A percentile compares a stretch with the other conserved stretches of the same genome.
Evolutionary conservation across 2,888 invertebrate genomes (phyloP).

Genomic region (Dryobota labecula): DNA sequence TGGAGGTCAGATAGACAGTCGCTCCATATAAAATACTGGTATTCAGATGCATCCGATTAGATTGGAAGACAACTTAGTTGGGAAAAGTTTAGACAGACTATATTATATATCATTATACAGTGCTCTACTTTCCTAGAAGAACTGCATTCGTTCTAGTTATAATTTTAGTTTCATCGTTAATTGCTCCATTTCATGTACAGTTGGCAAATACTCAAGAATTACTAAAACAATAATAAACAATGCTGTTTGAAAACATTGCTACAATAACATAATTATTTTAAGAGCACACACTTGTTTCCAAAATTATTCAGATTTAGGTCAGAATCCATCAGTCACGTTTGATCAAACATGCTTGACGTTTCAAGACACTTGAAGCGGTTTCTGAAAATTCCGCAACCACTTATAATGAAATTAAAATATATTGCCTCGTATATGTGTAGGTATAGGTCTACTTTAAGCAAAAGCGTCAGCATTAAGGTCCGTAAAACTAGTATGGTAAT

Average conservation of each 20-base stretch:
- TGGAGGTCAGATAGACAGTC: no score
- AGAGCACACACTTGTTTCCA: constrained; percentile 8
- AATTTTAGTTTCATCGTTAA: constrained; percentile 45
- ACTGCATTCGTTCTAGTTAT: constrained; percentile 40
- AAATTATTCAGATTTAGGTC: constrained; percentile 59
- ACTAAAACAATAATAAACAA: constrained; percentile 44
- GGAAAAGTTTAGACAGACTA: no score
- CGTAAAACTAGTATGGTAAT: not conserved
- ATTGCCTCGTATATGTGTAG: not conserved
- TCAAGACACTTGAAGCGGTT: constrained; percentile 60
- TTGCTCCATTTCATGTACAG: constrained; percentile 40
- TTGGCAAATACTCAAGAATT: constrained; percentile 51
- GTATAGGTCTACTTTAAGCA: not conserved
- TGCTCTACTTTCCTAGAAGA: constrained; percentile 19
- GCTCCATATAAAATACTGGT: no score
- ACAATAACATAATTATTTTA: constrained; percentile 51
- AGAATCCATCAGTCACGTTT: constrained; percentile 65
- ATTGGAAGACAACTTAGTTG: no score
- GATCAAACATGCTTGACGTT: constrained; percentile 67
- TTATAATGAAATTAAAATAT: constrained; percentile 16
- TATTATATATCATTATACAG: not conserved
- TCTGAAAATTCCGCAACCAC: constrained; percentile 49
- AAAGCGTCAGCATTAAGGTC: not conserved
- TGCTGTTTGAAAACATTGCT: constrained; percentile 31
- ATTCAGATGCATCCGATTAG: no score